Base-by-base conservation (phyloP, 1,140 invertebrate genomes). In the Chrysoperla carnea region DNA sequence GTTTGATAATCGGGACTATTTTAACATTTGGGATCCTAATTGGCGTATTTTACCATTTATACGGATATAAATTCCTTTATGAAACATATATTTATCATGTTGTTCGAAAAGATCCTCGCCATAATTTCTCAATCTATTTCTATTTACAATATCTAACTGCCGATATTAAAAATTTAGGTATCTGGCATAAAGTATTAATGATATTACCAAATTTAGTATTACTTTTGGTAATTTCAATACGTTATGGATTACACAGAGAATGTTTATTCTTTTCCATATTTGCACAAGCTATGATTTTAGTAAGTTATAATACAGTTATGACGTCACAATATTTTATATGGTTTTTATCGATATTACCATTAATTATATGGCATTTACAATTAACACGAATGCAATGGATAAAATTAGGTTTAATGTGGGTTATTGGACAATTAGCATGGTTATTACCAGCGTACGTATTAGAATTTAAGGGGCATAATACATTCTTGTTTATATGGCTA, bases 251-350 rank as follows among this genome's bases (percentile, higher is more conserved):
- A 44, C 70, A 66, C 33, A 66, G 67, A 2, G 66, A 74, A 27
- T 76, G 85, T 13, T 63, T 96, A 36, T 69, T 81, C 2, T 91
- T 98, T 61, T 79, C 80, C 27, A 69, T 94, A 44, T 88, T 98
- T 46, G 60, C 77, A 1, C 75, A 88, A 54, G 84, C 91, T 0
- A 83, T 89, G 48, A 72, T 85, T 4, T 80, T 98, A 55, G 95
- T 99, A 0, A 79, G 80, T 6, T 94, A 88, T 51, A 99, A 99
- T 65, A 88, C 91, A 57, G 94, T 99, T 0, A 75, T 92, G 47
- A 99, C 95, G 8, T 93, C 90, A 12, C 93, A 99, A 64, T 99
- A 98, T 61, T 98, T 98, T 53, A 69, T 98, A 31, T 98, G 95
- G 94, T 96, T 93, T 58, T 59, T 97, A 29, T 83, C 84, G 12